These are phyloP conservation scores for Sesia bembeciformis DNA, from an alignment of 2,888 invertebrate species.

Conservation along the genomic window DNA sequence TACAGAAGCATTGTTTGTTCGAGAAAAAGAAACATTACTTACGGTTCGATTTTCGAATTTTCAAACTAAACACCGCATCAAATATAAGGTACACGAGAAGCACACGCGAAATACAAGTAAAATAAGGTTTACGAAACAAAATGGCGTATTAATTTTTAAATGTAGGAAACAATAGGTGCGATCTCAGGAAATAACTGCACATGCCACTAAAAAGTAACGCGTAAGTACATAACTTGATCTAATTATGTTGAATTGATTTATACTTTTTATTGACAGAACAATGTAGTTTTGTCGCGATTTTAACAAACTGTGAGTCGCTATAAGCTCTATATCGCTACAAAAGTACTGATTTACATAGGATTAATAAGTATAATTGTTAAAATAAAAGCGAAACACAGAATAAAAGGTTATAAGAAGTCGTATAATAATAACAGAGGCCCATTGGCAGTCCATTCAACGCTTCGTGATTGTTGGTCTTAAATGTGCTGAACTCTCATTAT, in stretches of 20 bases:
- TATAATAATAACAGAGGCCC: conserved; percentile 50
- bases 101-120: not conserved
- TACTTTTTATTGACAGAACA: conserved; percentile 25
- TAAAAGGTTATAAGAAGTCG: conserved; percentile 50
- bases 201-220: conserved; percentile 47
- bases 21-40: conserved; percentile 14
- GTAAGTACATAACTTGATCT: conserved; percentile 44
- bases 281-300: conserved; percentile 20
- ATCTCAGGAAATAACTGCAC: conserved; percentile 65
- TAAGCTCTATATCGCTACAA: not conserved
- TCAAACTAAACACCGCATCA: conserved; percentile 3
- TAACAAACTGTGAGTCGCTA: too few species aligned
- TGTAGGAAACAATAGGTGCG: conserved; percentile 49
- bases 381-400: conserved; percentile 23
- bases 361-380: not conserved
- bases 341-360: not conserved
- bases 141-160: conserved; percentile 54
- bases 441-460: too few species aligned
- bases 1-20: not conserved
- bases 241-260: conserved; percentile 28
- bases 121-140: conserved; percentile 23
- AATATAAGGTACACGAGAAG: not conserved
- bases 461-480: too few species aligned
- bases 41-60: conserved; percentile 14
- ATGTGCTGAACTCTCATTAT: too few species aligned